phyloP scores from a whole-genome alignment of 2,797 vertebrate species.

The Rhodeus uyekii region DNA sequence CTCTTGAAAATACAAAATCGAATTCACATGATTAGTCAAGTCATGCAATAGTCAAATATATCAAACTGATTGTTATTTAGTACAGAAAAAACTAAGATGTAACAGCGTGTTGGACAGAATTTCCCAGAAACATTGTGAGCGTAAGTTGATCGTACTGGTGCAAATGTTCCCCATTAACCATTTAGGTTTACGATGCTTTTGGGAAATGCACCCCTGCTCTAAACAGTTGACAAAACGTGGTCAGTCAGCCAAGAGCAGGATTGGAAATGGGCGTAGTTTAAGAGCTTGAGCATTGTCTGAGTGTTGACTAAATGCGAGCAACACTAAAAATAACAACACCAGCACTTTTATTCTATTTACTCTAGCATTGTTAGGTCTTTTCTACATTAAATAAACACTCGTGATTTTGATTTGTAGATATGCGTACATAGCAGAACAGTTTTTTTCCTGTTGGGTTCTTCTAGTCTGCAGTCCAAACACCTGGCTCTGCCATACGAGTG shows the following conservation, averaged over 20 bases:
- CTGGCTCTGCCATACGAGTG: too few relatives aligned
- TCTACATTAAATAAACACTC: background rate
- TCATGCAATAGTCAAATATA: background rate
- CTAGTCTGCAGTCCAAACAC: background rate
- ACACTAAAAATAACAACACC: background rate
- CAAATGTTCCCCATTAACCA: background rate
- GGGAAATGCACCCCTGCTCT: background rate
- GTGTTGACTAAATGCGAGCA: background rate
- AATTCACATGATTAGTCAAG: background rate
- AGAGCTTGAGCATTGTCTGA: background rate
- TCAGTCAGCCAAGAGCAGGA: background rate
- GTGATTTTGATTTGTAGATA: background rate
- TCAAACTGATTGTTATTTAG: background rate
- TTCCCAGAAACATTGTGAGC: background rate
- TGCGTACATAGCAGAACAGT: background rate
- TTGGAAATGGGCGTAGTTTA: background rate
- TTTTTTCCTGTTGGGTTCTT: background rate
- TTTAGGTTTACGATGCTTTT: background rate
- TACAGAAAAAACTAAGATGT: background rate
- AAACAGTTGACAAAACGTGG: background rate
- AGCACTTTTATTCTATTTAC: too few relatives aligned
- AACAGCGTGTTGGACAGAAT: background rate
- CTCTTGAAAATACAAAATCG: background rate
- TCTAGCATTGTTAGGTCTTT: background rate
- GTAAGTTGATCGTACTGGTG: too few relatives aligned